phyloP scores from a whole-genome alignment of 2,113 vertebrate species.

The Zosterops borbonicus region DNA sequence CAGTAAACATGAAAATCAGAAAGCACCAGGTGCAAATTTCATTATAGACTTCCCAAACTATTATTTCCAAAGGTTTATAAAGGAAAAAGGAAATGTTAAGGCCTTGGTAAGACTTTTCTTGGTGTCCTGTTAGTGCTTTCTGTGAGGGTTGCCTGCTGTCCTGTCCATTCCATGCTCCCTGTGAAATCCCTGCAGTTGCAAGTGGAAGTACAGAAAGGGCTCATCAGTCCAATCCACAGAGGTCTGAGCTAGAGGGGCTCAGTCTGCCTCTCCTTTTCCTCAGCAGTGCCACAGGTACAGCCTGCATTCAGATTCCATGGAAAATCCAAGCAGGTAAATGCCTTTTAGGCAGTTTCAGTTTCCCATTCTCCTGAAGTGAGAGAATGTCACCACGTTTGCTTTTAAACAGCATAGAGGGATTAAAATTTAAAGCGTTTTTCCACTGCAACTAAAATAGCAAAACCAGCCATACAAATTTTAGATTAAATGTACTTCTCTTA shows the following conservation, averaged over 20 bases:
- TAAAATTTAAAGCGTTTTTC: not conserved
- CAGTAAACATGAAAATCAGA: not conserved
- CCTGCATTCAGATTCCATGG: not conserved
- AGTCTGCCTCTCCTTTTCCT: not conserved
- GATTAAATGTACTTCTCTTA: not conserved
- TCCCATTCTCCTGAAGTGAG: not conserved
- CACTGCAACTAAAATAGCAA: not conserved
- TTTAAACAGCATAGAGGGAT: not conserved
- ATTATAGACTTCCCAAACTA: not conserved
- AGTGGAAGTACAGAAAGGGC: not conserved
- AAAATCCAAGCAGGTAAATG: not conserved
- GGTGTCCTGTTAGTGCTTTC: not conserved
- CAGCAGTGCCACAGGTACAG: not conserved
- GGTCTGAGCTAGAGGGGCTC: not conserved
- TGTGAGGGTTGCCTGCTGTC: not conserved
- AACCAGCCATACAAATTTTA: not conserved
- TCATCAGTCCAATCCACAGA: not conserved
- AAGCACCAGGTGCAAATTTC: not conserved
- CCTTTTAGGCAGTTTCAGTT: not conserved
- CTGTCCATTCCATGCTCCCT: accelerated
- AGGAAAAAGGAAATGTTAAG: not conserved
- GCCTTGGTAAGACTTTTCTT: not conserved
- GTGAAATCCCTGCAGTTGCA: not conserved
- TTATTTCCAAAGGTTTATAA: not conserved
- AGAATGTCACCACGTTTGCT: not conserved